Conservation (phyloP, 2,797 vertebrate species). For the Melanotaenia pygmaea region DNA sequence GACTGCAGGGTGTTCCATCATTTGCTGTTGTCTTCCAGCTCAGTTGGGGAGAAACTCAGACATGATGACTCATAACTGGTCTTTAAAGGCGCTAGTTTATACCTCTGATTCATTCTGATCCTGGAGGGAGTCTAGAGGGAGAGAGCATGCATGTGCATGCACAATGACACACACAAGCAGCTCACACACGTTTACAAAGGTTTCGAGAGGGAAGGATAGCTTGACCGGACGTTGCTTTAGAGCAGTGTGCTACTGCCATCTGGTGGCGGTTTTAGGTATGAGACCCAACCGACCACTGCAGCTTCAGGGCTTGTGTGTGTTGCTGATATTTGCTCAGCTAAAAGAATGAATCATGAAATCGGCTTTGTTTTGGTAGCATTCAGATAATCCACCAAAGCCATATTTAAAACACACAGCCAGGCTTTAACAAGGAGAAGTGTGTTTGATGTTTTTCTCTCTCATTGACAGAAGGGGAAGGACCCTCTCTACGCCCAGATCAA, state of each 20-base stretch:
- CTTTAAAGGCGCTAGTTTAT: constrained; percentile 56
- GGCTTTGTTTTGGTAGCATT: constrained; percentile 7
- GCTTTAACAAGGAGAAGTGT: not conserved
- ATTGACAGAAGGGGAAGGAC: constrained; percentile 88
- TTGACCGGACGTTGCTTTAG: not conserved
- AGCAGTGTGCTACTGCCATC: constrained; percentile 74
- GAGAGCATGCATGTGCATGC: constrained; percentile 21
- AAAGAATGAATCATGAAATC: constrained; percentile 27
- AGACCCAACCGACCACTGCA: not conserved
- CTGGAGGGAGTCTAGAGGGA: constrained; percentile 32
- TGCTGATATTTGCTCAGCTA: constrained; percentile 15
- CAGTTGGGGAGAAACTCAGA: constrained; percentile 49
- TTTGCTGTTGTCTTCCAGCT: constrained; percentile 51
- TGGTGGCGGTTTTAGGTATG: constrained; percentile 54
- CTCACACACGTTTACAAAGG: constrained; percentile 13
- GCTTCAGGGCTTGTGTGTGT: constrained; percentile 26
- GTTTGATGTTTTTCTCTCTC: constrained; percentile 41
- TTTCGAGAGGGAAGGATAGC: constrained; percentile 15
- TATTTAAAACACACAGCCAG: not conserved
- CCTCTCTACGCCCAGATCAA: constrained; percentile 97
- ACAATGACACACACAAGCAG: constrained; percentile 39
- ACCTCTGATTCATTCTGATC: constrained; percentile 58
- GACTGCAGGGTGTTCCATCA: constrained; percentile 65
- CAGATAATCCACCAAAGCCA: not conserved
- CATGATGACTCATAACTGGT: constrained; percentile 75